Evolutionary conservation across 2,113 vertebrate species (phyloP).

Genomic region (Helogale parvula): DNA sequence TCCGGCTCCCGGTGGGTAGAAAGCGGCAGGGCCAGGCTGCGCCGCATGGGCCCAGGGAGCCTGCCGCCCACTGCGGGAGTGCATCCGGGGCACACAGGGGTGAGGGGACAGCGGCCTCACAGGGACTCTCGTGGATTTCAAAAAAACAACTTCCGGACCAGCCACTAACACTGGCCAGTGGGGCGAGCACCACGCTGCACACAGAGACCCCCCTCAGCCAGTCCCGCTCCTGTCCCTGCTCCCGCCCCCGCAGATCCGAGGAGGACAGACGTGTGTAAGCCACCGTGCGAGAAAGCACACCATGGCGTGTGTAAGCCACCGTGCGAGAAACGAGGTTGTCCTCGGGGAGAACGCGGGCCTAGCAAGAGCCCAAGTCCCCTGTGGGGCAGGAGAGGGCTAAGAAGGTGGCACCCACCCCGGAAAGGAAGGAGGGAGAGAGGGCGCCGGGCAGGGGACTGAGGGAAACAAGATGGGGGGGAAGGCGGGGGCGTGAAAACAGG

Average conservation of each 20-base stretch:
- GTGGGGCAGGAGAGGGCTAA: neutral
- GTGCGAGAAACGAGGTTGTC: too few species aligned
- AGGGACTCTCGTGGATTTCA: neutral
- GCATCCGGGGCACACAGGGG: too few species aligned
- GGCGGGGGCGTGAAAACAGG: neutral
- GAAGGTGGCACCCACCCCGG: neutral
- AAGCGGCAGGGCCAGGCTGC: too few species aligned
- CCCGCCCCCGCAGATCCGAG: neutral
- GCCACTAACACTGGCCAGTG: neutral
- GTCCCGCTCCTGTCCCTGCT: neutral
- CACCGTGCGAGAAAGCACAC: too few species aligned
- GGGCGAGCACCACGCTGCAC: neutral
- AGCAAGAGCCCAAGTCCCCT: too few species aligned
- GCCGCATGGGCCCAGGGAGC: too few species aligned
- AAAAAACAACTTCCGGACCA: neutral
- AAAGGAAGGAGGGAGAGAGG: neutral
- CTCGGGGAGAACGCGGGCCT: too few species aligned
- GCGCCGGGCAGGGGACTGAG: rapidly evolving
- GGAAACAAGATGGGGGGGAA: too few species aligned
- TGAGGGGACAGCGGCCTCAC: neutral
- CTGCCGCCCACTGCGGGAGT: too few species aligned
- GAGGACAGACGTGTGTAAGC: rapidly evolving
- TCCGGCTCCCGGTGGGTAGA: too few species aligned
- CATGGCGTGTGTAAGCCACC: rapidly evolving
- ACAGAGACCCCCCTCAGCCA: too few species aligned